Evolutionary conservation across 2,888 invertebrate genomes (phyloP).

Genomic region (Cephus rjabovi): DNA sequence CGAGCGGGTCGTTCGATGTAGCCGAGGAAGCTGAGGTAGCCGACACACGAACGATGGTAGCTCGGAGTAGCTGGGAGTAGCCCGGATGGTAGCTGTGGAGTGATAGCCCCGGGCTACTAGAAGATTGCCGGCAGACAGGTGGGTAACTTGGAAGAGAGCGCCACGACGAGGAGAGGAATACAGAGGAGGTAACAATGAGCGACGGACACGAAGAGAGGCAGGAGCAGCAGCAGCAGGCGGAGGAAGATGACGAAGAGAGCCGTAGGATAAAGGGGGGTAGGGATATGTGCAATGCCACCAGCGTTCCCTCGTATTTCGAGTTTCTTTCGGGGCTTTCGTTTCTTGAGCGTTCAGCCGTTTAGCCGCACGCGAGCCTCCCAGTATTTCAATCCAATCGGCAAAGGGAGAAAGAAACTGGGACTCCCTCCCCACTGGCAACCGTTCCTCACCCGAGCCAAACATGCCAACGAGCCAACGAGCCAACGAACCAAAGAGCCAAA

Average conservation of each 20-base stretch:
- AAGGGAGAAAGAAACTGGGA: constrained; percentile 22
- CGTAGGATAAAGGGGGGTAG: background rate
- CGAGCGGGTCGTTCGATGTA: background rate
- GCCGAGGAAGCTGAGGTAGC: background rate
- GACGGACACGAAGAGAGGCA: constrained; percentile 45
- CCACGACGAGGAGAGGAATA: constrained; percentile 53
- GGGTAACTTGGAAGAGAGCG: constrained; percentile 43
- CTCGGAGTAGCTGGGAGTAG: constrained; percentile 43
- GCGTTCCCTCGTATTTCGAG: too few species aligned
- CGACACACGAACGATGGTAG: background rate
- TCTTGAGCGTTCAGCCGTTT: constrained; percentile 49
- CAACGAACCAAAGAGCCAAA: constrained; percentile 6
- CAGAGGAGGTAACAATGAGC: too few species aligned
- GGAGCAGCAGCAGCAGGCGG: too few species aligned
- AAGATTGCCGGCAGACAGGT: constrained; percentile 67
- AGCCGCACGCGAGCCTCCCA: constrained; percentile 64
- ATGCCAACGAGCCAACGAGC: too few species aligned
- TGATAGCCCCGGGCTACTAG: constrained; percentile 67
- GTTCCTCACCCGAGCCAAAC: constrained; percentile 18
- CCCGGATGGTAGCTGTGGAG: constrained; percentile 63
- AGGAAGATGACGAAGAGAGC: background rate
- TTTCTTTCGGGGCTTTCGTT: constrained; percentile 34
- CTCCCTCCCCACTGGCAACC: constrained; percentile 29
- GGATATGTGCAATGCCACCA: too few species aligned
- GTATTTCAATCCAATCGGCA: constrained; percentile 21